phyloP scores from a whole-genome alignment of 2,797 vertebrate species.

The Synaphobranchus kaupii region DNA sequence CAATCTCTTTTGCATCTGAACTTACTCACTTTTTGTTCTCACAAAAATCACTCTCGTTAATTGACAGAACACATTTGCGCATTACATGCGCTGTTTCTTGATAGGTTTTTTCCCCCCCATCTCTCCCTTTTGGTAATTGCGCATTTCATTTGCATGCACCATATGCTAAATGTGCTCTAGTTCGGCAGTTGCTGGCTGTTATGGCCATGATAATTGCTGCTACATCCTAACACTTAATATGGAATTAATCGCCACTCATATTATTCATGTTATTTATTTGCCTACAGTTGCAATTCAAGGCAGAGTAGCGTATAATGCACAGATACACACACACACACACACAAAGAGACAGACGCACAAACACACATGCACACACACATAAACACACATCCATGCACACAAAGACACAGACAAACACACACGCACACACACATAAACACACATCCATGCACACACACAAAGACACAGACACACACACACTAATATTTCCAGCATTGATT shows the following conservation, averaged over 20 bases:
- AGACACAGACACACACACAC: not conserved
- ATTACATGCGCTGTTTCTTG: not conserved
- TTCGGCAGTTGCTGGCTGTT: not conserved
- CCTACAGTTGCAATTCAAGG: not conserved
- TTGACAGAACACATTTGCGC: not conserved
- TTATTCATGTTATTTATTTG: constrained; percentile 4
- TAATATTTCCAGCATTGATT: not conserved
- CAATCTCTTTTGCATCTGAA: not conserved
- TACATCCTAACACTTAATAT: not conserved
- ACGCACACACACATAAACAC: no score
- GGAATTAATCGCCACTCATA: not conserved
- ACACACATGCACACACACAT: no score
- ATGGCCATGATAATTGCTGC: not conserved
- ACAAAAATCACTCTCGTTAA: not conserved
- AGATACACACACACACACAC: not conserved
- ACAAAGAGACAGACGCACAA: no score
- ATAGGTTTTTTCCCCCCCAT: not conserved
- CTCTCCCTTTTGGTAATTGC: not conserved
- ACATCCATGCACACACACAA: no score
- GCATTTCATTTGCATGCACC: not conserved
- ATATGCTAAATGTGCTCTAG: not conserved
- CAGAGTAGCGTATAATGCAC: not conserved
- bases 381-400: no score
- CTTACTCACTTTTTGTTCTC: not conserved
- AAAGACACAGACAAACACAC: no score